phyloP scores from a whole-genome alignment of 2,888 invertebrate species.

The Aporophyla nigra region DNA sequence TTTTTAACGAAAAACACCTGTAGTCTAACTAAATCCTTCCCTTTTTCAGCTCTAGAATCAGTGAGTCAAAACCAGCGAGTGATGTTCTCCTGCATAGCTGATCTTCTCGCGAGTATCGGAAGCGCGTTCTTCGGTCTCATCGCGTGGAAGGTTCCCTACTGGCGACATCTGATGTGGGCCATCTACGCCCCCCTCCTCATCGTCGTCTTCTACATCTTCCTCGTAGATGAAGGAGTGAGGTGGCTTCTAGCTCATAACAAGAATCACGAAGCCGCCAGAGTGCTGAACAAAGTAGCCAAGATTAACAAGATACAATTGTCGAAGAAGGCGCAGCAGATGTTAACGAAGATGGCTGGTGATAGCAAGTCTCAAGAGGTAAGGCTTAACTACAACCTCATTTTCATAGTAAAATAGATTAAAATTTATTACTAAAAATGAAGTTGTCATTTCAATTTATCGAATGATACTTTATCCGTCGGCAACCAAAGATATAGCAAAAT shows the following conservation, averaged over 20 bases:
- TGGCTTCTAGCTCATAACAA: constrained; percentile 95
- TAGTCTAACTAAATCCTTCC: background rate
- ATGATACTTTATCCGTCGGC: too few species aligned
- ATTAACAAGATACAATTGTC: constrained; percentile 92
- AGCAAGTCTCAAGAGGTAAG: constrained; percentile 78
- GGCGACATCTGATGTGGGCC: constrained; percentile 93
- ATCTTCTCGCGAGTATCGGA: constrained; percentile 90
- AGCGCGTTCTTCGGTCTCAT: constrained; percentile 93
- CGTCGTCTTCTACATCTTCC: constrained; percentile 93
- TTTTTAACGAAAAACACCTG: background rate
- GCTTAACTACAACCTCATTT: background rate
- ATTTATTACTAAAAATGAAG: background rate
- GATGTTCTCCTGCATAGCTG: constrained; percentile 84
- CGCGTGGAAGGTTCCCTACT: constrained; percentile 93
- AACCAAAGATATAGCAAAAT: background rate
- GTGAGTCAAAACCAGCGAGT: constrained; percentile 86
- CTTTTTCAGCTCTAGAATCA: constrained; percentile 82
- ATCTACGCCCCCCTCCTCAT: constrained; percentile 93
- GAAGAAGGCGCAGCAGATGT: constrained; percentile 87
- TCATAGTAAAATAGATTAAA: background rate
- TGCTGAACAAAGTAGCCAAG: constrained; percentile 92
- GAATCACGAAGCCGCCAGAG: constrained; percentile 92
- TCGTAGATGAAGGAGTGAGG: constrained; percentile 94
- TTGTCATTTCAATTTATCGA: background rate
- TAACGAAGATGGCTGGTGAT: constrained; percentile 81